phyloP scores from a whole-genome alignment of 2,113 vertebrate genomes.

The Mustelus asterias region DNA sequence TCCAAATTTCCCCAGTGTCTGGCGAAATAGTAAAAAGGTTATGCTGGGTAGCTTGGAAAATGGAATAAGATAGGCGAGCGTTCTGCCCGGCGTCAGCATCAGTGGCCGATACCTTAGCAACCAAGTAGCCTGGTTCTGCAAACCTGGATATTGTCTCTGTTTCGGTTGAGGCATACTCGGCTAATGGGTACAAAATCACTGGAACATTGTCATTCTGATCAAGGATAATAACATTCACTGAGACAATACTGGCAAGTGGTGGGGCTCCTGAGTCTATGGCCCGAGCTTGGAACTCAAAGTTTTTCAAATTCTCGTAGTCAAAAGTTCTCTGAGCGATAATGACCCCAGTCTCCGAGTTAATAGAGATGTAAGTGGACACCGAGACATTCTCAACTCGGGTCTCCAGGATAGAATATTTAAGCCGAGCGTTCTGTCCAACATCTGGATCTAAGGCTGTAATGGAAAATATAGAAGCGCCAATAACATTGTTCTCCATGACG shows the following conservation, averaged over 20 bases:
- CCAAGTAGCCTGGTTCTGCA: constrained; percentile 53
- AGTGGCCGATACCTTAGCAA: constrained; percentile 69
- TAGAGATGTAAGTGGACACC: background rate
- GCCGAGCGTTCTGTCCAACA: background rate
- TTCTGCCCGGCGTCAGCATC: constrained; percentile 39
- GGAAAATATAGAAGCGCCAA: background rate
- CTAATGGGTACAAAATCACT: background rate
- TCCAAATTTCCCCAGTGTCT: background rate
- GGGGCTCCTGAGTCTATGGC: background rate
- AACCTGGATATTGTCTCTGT: background rate
- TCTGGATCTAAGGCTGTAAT: background rate
- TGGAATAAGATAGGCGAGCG: background rate
- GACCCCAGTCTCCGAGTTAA: background rate
- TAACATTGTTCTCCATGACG: background rate
- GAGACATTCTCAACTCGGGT: background rate
- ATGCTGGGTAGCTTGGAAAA: background rate
- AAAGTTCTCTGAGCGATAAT: background rate
- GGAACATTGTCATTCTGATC: constrained; percentile 20
- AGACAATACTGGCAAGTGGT: background rate
- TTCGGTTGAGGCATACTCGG: background rate
- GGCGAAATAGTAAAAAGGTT: constrained; percentile 12
- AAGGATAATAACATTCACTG: background rate
- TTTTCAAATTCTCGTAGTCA: background rate
- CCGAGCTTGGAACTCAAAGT: background rate
- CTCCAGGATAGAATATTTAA: background rate